These are phyloP conservation scores for Drosophila orena DNA, from an alignment of 1,140 invertebrate species.

Conservation along the genomic window DNA sequence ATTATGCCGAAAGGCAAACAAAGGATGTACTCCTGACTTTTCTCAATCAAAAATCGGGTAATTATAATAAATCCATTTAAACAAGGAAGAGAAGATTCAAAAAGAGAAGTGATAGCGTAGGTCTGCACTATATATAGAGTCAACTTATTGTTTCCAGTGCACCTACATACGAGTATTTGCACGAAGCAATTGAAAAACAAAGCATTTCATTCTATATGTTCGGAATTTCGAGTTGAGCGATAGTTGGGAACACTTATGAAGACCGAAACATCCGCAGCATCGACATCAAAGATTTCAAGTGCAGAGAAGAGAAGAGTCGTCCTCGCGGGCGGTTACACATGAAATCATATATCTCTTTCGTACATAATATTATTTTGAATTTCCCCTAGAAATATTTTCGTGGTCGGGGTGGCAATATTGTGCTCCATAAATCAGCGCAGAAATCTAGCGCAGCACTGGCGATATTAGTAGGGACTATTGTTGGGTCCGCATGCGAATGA, in stretches of 20 bases:
- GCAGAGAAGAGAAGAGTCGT: constrained; percentile 26
- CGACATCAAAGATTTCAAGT: constrained; percentile 52
- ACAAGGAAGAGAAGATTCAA: too few relatives aligned
- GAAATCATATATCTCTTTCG: constrained; percentile 8
- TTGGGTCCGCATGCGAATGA: constrained; percentile 28
- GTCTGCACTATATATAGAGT: too few relatives aligned
- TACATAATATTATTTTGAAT: constrained; percentile 18
- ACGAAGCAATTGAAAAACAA: constrained; percentile 32
- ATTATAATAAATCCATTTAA: neutral
- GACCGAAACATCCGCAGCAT: constrained; percentile 17
- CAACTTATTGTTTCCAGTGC: constrained; percentile 7
- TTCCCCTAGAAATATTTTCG: constrained; percentile 9
- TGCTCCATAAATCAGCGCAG: constrained; percentile 70
- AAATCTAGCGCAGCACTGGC: constrained; percentile 61
- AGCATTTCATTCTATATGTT: constrained; percentile 40
- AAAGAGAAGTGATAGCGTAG: neutral
- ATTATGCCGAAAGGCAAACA: neutral
- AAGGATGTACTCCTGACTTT: neutral
- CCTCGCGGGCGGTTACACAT: constrained; percentile 16
- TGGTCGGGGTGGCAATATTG: constrained; percentile 23
- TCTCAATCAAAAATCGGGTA: too few relatives aligned
- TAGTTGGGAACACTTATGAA: constrained; percentile 44
- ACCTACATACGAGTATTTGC: constrained; percentile 8
- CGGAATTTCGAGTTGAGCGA: constrained; percentile 42
- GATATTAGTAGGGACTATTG: constrained; percentile 50